Base-by-base conservation (phyloP, 2,797 vertebrate genomes). In the Chelon labrosus region DNA sequence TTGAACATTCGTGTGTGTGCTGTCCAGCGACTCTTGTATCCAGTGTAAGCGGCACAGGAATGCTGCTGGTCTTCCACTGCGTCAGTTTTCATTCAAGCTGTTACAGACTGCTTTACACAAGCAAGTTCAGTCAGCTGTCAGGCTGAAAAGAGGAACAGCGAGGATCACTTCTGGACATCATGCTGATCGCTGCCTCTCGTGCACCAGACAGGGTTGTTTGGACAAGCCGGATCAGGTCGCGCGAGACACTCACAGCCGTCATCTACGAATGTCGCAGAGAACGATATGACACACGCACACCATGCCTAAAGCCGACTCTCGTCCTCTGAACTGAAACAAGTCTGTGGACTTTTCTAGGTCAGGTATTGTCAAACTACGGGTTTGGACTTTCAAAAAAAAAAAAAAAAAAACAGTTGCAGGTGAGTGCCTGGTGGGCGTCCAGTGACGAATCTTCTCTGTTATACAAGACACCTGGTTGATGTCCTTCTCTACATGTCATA, bases 161-260 rank as follows among this genome's bases (percentile, higher is more conserved):
- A 47, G 37, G 27, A 22, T 27, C 19, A 16, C 12, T 10, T 22
- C 51, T 42, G 3, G 0, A 95, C 75, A 94, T 93, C 86, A 94
- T 94, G 94, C 94, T 94, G 35, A 95, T 96, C 1, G 94, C 95
- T 3, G 95, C 96, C 83, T 96, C 95, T 0, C 95, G 94, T 53
- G 94, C 94, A 7, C 86, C 93, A 70, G 92, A 95, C 91, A 12
- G 31, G 4, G n/a, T 7, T 19, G 46, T 17, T 8, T 39, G 55
- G 57, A 47, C 42, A 31, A 31, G 11, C 25, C 4, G 62, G 55
- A 67, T 61, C 27, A 31, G 14, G 51, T 62, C 55, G 22, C 3
- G n/a, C 20, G 7, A 16, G 35, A 51, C 49, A 10, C 17, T 60
- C 42, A 41, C 50, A 47, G 9, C 38, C 19, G 20, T 31, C n/a